A percentile compares a stretch with the other conserved stretches of the same genome.
Conservation (phyloP, 2,113 vertebrate species). For the Dromiciops gliroides region DNA sequence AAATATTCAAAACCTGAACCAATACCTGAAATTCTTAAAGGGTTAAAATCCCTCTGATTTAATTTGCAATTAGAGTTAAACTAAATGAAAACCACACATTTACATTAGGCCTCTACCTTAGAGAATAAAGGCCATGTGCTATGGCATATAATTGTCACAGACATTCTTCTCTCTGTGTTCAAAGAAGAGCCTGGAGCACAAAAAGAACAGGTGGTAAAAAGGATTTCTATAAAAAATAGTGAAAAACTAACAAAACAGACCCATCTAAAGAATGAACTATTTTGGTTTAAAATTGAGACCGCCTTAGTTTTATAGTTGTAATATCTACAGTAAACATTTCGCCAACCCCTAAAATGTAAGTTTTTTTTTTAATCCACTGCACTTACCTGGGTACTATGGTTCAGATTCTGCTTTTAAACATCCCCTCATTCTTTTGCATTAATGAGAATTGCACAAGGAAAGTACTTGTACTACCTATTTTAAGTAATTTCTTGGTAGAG, state of each 20-base stretch:
- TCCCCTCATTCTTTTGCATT: neutral
- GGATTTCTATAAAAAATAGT: slow-evolving; percentile 41
- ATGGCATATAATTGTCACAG: slow-evolving; percentile 12
- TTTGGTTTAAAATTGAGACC: slow-evolving; percentile 32
- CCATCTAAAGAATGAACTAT: slow-evolving; percentile 44
- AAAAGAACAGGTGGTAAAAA: slow-evolving; percentile 47
- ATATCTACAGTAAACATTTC: slow-evolving; percentile 40
- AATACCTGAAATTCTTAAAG: slow-evolving; percentile 35
- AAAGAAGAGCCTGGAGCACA: slow-evolving; percentile 9
- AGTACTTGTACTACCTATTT: neutral
- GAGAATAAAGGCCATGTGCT: slow-evolving; percentile 14
- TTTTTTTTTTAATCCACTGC: slow-evolving; percentile 37
- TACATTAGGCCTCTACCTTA: slow-evolving; percentile 35
- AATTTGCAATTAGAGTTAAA: slow-evolving; percentile 44
- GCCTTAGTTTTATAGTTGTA: slow-evolving; percentile 33
- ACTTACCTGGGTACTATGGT: rapidly evolving
- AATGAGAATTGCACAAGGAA: neutral
- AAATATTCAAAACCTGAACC: neutral
- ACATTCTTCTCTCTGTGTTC: slow-evolving; percentile 34
- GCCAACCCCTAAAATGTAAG: slow-evolving; percentile 22
- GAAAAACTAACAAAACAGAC: slow-evolving; percentile 5
- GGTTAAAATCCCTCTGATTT: slow-evolving; percentile 5
- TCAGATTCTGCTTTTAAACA: neutral
- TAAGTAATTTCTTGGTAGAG: neutral
- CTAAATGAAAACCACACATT: slow-evolving; percentile 25